Percentiles rank a stretch among this genome's conserved stretches.
These are phyloP conservation scores for Tetragnatha montana DNA, from an alignment of 2,888 invertebrate species.

Conservation along the genomic window DNA sequence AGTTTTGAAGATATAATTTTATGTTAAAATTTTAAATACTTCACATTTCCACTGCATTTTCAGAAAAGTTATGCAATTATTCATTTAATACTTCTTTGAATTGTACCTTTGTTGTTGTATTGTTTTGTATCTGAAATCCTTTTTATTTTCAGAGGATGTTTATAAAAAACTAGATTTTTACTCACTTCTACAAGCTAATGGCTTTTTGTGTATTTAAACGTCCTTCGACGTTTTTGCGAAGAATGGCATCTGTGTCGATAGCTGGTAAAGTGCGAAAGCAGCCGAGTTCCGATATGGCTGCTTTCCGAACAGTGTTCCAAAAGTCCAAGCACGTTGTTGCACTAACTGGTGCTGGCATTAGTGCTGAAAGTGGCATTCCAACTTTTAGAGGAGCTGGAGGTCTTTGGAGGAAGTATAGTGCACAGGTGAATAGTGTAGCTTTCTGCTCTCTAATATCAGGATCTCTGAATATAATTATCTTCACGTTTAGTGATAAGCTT, in stretches of 20 bases:
- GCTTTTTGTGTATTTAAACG: slow-evolving; percentile 60
- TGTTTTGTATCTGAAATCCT: too few relatives aligned
- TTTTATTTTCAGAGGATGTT: slow-evolving; percentile 54
- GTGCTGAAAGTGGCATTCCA: slow-evolving; percentile 90
- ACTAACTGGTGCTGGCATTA: slow-evolving; percentile 86
- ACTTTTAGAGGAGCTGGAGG: slow-evolving; percentile 90
- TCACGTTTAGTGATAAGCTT: too few relatives aligned
- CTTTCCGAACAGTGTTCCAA: slow-evolving; percentile 80
- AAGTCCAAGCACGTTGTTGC: slow-evolving; percentile 82
- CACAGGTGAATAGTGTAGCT: slow-evolving; percentile 76
- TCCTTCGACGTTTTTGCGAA: slow-evolving; percentile 54
- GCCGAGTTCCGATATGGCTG: slow-evolving; percentile 75
- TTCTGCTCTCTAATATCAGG: background rate
- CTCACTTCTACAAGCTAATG: slow-evolving; percentile 39
- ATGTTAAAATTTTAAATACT: too few relatives aligned
- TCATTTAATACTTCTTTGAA: background rate
- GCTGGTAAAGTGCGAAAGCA: slow-evolving; percentile 61
- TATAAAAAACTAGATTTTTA: slow-evolving; percentile 48
- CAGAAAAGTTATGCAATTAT: too few relatives aligned
- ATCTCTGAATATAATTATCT: background rate
- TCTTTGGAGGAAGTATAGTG: slow-evolving; percentile 86
- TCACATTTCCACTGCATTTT: too few relatives aligned
- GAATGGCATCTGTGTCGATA: slow-evolving; percentile 62
- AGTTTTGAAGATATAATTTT: too few relatives aligned
- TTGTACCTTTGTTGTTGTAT: background rate